Conservation (phyloP, 2,888 invertebrate species). For the Tineola bisselliella region DNA sequence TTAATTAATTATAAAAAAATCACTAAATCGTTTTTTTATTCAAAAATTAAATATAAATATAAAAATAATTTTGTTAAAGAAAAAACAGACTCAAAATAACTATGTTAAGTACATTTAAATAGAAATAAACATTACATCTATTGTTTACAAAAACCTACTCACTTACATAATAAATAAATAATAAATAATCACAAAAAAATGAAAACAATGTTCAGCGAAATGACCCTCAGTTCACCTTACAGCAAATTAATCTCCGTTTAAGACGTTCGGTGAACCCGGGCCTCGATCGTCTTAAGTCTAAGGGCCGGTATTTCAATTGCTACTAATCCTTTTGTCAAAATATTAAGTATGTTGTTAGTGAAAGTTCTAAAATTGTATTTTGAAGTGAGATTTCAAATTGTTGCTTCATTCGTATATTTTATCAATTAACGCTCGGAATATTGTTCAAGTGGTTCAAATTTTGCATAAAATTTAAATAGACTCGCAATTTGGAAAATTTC, state of each 20-base stretch:
- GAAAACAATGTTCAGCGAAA: not conserved
- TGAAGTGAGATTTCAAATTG: no score
- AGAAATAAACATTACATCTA: not conserved
- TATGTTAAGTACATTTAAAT: no score
- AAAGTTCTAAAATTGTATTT: not conserved
- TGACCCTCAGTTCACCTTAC: not conserved
- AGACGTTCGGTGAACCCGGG: not conserved
- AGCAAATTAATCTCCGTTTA: not conserved
- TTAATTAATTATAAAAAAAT: not conserved
- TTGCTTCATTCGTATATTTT: no score
- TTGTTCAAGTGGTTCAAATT: no score
- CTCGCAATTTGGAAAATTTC: no score
- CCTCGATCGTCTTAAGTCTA: not conserved
- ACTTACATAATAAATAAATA: not conserved
- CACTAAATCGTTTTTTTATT: not conserved
- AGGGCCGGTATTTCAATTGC: not conserved
- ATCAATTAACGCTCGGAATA: no score
- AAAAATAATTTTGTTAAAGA: not conserved
- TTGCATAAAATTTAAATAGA: no score
- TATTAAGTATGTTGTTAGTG: not conserved
- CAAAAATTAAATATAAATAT: not conserved
- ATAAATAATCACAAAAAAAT: conserved; percentile 1
- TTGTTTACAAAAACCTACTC: not conserved
- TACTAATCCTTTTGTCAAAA: not conserved
- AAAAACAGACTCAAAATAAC: no score